Evolutionary conservation across 2,888 invertebrate species (phyloP), one percentile per base, ranked within the genome.

Genomic region (Eubasilissa splendida): DNA sequence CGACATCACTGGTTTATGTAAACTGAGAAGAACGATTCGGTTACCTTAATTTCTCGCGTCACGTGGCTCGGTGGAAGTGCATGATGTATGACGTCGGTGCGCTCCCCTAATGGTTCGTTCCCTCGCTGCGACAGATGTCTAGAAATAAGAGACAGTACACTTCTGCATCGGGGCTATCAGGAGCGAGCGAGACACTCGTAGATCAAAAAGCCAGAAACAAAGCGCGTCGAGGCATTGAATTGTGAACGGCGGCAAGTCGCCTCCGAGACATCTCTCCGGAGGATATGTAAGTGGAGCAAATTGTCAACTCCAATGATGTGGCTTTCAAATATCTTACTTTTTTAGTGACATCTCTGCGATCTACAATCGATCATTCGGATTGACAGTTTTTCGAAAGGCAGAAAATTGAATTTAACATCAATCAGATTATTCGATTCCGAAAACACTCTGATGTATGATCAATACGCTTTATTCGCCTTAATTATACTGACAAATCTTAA

Each of bases 121-220:
- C n/a, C 71, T 78, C 52, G 50, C 52, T 59, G 78, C 60, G 78
- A 73, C 78, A 78, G 78, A 78, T 78, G 78, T 78, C 71, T 14
- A 22, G 54, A 73, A 78, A 78, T 53, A 73, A 53, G 78, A 78
- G 71, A 60, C 78, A 73, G 56, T 77, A 70, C 59, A 54, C 56
- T 50, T 66, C 31, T 70, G 70, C 71, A 78, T 22, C 71, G 53
- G 65, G 12, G 33, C 31, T 60, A 78, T 22, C 71, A 60, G 65
- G 12, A 54, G n/a, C 76, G n/a, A 77, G 56, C n/a, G 50, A 12
- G 68, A 77, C 52, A 50, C 70, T 60, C 59, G 65, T 78, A 78
- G 71, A 78, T 78, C 78, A 78, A 78, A 77, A 78, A 71, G 71
- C 58, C 70, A 78, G 54, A 42, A 60, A 63, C 78, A 71, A 78